Evolutionary conservation across 1,140 invertebrate species (phyloP).

Genomic region (Drosophila nebulosa): DNA sequence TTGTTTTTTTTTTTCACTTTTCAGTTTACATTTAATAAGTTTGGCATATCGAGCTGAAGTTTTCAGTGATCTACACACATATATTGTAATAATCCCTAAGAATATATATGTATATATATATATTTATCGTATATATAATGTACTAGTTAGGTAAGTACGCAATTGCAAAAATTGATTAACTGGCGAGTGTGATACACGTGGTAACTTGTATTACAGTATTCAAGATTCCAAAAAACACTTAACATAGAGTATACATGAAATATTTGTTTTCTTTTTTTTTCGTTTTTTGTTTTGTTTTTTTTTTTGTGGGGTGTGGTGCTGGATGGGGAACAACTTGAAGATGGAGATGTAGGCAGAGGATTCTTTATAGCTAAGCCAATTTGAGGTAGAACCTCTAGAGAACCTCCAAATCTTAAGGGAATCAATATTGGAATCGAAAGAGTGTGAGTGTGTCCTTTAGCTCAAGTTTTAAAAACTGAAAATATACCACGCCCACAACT

Average conservation of each 20-base stretch:
- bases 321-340: no score
- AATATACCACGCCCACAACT: conserved; percentile 7
- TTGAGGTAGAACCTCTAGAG: conserved; percentile 14
- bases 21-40: conserved; percentile 57
- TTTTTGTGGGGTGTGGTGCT: background rate
- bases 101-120: conserved; percentile 21
- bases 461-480: conserved; percentile 30
- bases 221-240: conserved; percentile 30
- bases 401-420: background rate
- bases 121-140: conserved; percentile 16
- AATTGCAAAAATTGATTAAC: background rate
- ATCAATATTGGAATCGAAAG: conserved; percentile 9
- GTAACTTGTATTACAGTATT: background rate
- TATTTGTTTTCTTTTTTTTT: background rate
- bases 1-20: conserved; percentile 10
- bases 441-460: background rate
- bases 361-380: conserved; percentile 14
- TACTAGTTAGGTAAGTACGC: conserved; percentile 7
- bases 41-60: conserved; percentile 45
- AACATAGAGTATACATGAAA: conserved; percentile 7
- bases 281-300: background rate
- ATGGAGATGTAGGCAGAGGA: background rate
- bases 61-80: conserved; percentile 21
- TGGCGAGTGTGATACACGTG: background rate
- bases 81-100: conserved; percentile 7